Percentiles rank a stretch among this genome's conserved stretches.
Conservation (phyloP, 2,888 invertebrate species). For the Tetragonisca angustula region DNA sequence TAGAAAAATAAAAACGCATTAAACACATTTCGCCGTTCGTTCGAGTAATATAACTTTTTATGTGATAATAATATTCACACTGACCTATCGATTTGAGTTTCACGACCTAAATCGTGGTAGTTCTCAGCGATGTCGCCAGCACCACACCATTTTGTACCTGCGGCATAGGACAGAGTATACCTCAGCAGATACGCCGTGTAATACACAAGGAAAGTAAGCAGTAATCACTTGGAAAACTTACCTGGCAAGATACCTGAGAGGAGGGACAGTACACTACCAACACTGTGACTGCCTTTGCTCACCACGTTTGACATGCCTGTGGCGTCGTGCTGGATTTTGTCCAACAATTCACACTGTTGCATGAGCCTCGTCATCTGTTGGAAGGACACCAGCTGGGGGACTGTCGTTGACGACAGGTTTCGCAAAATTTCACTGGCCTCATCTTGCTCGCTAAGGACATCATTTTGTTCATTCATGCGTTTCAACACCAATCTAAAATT, state of each 20-base stretch:
- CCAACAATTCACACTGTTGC: slow-evolving; percentile 91
- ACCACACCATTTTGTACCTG: slow-evolving; percentile 97
- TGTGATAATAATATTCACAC: not conserved
- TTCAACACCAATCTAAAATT: not conserved
- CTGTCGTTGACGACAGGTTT: slow-evolving; percentile 87
- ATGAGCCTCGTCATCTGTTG: slow-evolving; percentile 91
- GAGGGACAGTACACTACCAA: slow-evolving; percentile 89
- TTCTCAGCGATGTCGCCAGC: slow-evolving; percentile 93
- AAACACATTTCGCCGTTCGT: not conserved
- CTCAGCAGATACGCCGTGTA: not conserved
- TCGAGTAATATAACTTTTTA: not conserved
- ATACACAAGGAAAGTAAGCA: not conserved
- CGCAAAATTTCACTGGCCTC: slow-evolving; percentile 88
- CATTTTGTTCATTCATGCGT: not conserved
- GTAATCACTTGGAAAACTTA: slow-evolving; percentile 77
- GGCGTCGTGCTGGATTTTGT: slow-evolving; percentile 75
- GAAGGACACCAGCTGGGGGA: slow-evolving; percentile 89
- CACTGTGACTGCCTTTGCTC: slow-evolving; percentile 82
- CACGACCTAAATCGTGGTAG: slow-evolving; percentile 93
- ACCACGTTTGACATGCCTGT: slow-evolving; percentile 54
- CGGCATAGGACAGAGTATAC: not conserved
- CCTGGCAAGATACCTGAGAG: slow-evolving; percentile 94
- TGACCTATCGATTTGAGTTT: slow-evolving; percentile 83
- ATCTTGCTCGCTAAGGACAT: slow-evolving; percentile 88
- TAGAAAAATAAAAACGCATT: slow-evolving; percentile 59